Evolutionary conservation across 35 echinoderm and acorn worm genomes (phyloP).

Genomic region (Anneissia japonica): DNA sequence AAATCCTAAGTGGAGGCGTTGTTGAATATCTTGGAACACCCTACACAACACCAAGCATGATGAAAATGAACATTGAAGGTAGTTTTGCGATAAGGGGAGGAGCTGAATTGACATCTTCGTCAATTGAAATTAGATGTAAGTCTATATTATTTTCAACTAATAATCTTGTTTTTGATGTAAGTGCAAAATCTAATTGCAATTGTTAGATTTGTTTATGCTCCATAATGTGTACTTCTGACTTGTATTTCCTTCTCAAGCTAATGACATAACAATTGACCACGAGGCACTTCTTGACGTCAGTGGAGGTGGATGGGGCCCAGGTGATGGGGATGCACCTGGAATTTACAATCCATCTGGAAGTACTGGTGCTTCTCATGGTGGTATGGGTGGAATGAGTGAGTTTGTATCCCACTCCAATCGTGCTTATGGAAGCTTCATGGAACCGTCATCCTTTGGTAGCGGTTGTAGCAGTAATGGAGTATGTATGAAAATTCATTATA

Average conservation of each 20-base stretch:
- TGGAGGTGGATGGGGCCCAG: constrained; percentile 32
- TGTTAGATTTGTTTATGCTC: too few relatives aligned
- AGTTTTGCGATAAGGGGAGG: constrained; percentile 45
- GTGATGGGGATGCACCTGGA: constrained; percentile 47
- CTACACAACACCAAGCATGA: neutral
- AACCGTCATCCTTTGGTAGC: constrained; percentile 55
- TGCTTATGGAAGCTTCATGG: constrained; percentile 54
- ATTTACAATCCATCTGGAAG: constrained; percentile 37
- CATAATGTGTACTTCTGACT: too few relatives aligned
- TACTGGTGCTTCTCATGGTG: constrained; percentile 79
- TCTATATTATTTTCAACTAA: neutral
- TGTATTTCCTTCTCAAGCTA: constrained; percentile 32
- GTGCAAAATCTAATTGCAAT: too few relatives aligned
- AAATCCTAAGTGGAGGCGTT: constrained; percentile 43
- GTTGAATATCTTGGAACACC: constrained; percentile 40
- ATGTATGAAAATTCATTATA: neutral
- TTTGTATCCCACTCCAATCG: constrained; percentile 11
- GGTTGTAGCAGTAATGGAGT: constrained; percentile 42
- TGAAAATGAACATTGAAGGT: constrained; percentile 23
- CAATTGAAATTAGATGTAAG: constrained; percentile 51
- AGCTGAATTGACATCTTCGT: constrained; percentile 40
- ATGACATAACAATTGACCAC: constrained; percentile 47
- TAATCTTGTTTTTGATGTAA: neutral
- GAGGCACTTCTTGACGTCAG: constrained; percentile 56
- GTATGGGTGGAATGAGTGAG: constrained; percentile 47